Evolutionary conservation across 2,797 vertebrate species (phyloP).

Genomic region (Ispidina picta): DNA sequence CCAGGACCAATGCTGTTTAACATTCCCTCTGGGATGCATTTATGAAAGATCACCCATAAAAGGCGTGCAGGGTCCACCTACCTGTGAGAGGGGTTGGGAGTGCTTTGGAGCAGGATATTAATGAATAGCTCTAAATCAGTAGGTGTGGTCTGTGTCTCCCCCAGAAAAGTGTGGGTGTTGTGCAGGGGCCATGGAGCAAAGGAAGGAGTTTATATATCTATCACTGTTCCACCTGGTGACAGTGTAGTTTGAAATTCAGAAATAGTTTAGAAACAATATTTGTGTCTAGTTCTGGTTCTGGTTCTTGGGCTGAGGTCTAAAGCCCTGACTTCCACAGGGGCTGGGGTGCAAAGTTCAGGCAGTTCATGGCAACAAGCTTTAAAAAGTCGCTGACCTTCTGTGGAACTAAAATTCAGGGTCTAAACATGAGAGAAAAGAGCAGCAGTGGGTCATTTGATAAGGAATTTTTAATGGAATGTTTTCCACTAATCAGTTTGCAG

Average conservation of each 20-base stretch:
- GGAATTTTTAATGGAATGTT: neutral
- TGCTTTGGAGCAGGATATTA: neutral
- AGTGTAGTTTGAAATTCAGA: neutral
- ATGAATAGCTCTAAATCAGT: neutral
- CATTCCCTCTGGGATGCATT: neutral
- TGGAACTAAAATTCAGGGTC: neutral
- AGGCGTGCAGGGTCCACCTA: neutral
- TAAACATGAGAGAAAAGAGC: neutral
- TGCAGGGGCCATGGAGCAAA: neutral
- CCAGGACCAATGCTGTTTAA: neutral
- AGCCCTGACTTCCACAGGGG: neutral
- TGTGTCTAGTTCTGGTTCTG: neutral
- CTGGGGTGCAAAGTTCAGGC: neutral
- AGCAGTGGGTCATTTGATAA: neutral
- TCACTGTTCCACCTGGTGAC: neutral
- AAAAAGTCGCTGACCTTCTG: neutral
- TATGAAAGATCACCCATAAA: neutral
- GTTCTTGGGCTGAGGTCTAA: neutral
- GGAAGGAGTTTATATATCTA: fast-evolving
- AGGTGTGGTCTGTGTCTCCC: fast-evolving
- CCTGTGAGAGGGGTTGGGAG: neutral
- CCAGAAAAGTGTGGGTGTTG: fast-evolving
- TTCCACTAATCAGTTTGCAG: neutral
- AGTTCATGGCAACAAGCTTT: neutral
- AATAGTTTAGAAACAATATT: neutral